Conservation (phyloP, 1,140 invertebrate species). For the Phymastichus coffea region DNA sequence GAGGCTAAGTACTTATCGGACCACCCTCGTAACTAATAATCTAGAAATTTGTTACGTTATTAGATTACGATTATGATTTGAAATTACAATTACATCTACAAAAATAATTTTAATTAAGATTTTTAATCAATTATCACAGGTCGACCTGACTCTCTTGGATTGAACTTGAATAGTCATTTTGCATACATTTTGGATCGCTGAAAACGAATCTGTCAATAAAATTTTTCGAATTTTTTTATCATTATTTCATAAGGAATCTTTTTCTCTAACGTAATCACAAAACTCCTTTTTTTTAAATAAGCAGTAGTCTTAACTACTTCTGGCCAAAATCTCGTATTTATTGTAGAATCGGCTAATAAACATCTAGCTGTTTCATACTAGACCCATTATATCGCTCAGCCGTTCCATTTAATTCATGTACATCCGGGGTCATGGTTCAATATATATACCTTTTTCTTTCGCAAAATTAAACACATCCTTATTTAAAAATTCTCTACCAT, state of each 20-base stretch:
- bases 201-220: no score
- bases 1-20: no score
- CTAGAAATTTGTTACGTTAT: no score
- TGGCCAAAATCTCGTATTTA: conserved; percentile 1
- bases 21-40: no score
- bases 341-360: not conserved
- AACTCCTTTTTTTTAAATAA: not conserved
- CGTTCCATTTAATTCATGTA: conserved; percentile 13
- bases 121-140: no score
- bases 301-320: conserved; percentile 1
- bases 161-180: no score
- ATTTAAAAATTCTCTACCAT: conserved; percentile 31
- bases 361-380: not conserved
- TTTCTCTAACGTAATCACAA: not conserved
- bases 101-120: no score
- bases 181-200: no score
- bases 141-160: no score
- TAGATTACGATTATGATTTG: no score
- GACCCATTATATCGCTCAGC: not conserved
- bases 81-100: no score
- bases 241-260: conserved; percentile 12
- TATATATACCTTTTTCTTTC: conserved; percentile 27
- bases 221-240: conserved; percentile 28
- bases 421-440: conserved; percentile 25
- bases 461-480: conserved; percentile 19